A percentile compares a stretch with the other conserved stretches of the same genome.
phyloP scores from a whole-genome alignment of 2,888 invertebrate species.

The Ypsolopha scabrella region DNA sequence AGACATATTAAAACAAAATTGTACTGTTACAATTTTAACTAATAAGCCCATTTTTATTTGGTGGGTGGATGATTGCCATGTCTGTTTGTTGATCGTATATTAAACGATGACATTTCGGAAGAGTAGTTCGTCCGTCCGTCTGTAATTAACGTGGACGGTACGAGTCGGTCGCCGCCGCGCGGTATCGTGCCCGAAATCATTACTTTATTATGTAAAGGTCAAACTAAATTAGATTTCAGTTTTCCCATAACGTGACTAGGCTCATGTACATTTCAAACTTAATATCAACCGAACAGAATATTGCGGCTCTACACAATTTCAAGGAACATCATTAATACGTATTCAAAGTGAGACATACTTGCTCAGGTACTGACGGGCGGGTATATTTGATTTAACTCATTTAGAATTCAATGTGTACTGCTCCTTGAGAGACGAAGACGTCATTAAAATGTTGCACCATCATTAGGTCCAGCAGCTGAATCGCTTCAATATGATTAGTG shows the following conservation, averaged over 20 bases:
- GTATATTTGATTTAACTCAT: not conserved
- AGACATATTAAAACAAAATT: too few relatives aligned
- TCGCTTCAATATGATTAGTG: not conserved
- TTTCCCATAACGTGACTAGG: not conserved
- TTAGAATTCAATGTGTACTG: too few relatives aligned
- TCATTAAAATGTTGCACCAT: not conserved
- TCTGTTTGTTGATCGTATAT: conserved; percentile 16
- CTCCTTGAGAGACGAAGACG: too few relatives aligned
- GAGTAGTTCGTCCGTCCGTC: conserved; percentile 2
- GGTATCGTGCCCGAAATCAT: not conserved
- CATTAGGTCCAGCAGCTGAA: not conserved
- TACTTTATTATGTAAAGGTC: not conserved
- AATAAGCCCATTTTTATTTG: not conserved
- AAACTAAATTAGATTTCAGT: not conserved
- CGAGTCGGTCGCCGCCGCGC: not conserved
- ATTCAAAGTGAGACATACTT: not conserved
- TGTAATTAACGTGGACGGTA: conserved; percentile 12
- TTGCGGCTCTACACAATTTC: too few relatives aligned
- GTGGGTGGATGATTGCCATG: not conserved
- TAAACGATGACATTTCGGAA: conserved; percentile 21
- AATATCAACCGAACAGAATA: too few relatives aligned
- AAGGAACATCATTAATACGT: too few relatives aligned
- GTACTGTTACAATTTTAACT: too few relatives aligned
- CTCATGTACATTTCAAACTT: not conserved
- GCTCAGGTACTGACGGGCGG: not conserved